phyloP scores from a whole-genome alignment of 2,113 vertebrate species.

The Pholis gunnellus region DNA sequence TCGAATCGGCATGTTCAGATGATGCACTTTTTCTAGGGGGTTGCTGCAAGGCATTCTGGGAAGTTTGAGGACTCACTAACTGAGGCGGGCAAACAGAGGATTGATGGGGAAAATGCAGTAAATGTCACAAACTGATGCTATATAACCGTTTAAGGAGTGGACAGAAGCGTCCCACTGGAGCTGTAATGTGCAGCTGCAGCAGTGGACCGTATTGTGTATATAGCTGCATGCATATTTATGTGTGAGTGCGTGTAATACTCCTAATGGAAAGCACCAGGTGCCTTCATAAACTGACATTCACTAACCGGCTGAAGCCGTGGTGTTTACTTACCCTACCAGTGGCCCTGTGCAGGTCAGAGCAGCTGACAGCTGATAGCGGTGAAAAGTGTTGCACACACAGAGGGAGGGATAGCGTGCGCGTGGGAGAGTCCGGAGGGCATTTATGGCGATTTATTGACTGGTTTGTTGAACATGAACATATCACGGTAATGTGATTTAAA shows the following conservation, averaged over 20 bases:
- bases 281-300: conserved; percentile 14
- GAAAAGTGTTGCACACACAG: conserved; percentile 33
- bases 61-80: background rate
- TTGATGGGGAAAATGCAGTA: background rate
- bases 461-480: background rate
- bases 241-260: background rate
- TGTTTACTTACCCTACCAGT: conserved; percentile 50
- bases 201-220: background rate
- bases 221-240: background rate
- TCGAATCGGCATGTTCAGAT: background rate
- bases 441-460: background rate
- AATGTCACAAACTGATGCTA: background rate
- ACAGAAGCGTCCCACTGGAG: background rate
- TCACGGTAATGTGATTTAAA: background rate
- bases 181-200: conserved; percentile 36
- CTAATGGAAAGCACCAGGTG: conserved; percentile 29
- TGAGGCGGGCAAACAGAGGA: background rate
- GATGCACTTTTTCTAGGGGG: background rate
- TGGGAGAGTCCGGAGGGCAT: conserved; percentile 1
- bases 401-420: conserved; percentile 1
- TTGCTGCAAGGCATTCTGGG: conserved; percentile 1
- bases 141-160: background rate
- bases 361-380: conserved; percentile 53
- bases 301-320: background rate
- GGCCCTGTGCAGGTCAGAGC: conserved; percentile 55